phyloP scores from a whole-genome alignment of 2,113 vertebrate species.

The Mesocricetus auratus region DNA sequence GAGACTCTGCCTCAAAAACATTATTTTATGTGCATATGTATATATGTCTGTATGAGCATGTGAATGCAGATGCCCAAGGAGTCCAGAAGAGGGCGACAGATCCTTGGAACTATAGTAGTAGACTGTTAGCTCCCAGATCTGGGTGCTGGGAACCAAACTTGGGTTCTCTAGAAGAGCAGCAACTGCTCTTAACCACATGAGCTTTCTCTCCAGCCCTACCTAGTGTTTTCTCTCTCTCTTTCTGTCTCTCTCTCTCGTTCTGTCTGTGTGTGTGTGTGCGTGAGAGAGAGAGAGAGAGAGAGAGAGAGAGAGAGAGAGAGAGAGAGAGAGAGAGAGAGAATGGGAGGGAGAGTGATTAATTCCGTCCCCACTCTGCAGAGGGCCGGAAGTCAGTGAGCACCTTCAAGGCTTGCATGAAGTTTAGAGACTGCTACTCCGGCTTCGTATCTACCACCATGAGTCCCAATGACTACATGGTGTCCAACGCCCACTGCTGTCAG shows the following conservation, averaged over 20 bases:
- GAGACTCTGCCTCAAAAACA: background rate
- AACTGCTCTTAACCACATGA: background rate
- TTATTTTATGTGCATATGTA: background rate
- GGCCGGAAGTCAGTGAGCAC: constrained; percentile 60
- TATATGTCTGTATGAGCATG: no score
- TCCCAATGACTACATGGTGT: constrained; percentile 71
- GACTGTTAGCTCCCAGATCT: background rate
- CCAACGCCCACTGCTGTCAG: constrained; percentile 75
- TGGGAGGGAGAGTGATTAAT: no score
- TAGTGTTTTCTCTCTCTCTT: no score
- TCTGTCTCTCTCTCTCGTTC: no score
- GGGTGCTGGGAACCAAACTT: background rate
- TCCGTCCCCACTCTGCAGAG: constrained; percentile 49
- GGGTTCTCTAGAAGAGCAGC: background rate
- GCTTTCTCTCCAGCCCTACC: background rate
- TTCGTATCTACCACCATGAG: constrained; percentile 76
- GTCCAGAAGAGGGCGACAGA: no score
- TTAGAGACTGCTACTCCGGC: constrained; percentile 52
- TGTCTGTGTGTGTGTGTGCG: background rate
- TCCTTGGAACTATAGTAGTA: background rate
- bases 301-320: background rate
- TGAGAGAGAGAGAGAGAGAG: background rate
- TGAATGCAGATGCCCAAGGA: no score
- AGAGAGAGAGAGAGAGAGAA: background rate
- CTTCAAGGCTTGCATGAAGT: constrained; percentile 73